Percentiles rank a stretch among this genome's conserved stretches.
Conservation (phyloP, 1,140 invertebrate genomes). For the Eubasilissa regina region DNA sequence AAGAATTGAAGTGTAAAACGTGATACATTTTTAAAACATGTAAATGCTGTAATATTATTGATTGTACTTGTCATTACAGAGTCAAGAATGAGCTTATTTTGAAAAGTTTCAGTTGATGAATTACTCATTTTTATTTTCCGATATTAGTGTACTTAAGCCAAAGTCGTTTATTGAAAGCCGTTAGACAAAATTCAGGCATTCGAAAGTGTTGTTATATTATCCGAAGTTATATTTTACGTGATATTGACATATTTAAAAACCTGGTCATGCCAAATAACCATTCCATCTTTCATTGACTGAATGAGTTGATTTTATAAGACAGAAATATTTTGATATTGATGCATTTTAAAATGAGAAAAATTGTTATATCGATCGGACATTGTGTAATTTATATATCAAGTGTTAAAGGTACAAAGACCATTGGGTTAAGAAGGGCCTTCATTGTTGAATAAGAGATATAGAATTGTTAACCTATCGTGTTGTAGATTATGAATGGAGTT, state of each 20-base stretch:
- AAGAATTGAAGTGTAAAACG: background rate
- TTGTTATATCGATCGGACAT: slow-evolving; percentile 7
- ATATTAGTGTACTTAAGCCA: slow-evolving; percentile 42
- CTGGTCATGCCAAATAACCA: slow-evolving; percentile 42
- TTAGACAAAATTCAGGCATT: slow-evolving; percentile 35
- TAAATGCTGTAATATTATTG: slow-evolving; percentile 1
- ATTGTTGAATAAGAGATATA: slow-evolving; percentile 29
- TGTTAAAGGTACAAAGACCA: slow-evolving; percentile 40
- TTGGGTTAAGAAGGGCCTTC: slow-evolving; percentile 32
- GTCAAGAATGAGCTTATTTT: background rate
- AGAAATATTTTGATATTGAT: slow-evolving; percentile 48
- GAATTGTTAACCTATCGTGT: slow-evolving; percentile 31
- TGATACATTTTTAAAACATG: slow-evolving; percentile 1
- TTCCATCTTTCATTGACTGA: slow-evolving; percentile 48
- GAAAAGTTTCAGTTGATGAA: slow-evolving; percentile 1
- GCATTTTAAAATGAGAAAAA: slow-evolving; percentile 32
- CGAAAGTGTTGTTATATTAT: background rate
- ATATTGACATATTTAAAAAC: slow-evolving; percentile 24
- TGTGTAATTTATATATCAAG: slow-evolving; percentile 36
- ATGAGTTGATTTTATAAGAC: slow-evolving; percentile 33
- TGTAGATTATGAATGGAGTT: slow-evolving; percentile 32
- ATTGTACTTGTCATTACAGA: background rate
- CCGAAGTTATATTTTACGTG: slow-evolving; percentile 5
- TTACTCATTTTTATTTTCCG: background rate
- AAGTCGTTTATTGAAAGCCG: slow-evolving; percentile 48